Conservation (phyloP, 2,113 vertebrate genomes). For the Picathartes gymnocephalus region DNA sequence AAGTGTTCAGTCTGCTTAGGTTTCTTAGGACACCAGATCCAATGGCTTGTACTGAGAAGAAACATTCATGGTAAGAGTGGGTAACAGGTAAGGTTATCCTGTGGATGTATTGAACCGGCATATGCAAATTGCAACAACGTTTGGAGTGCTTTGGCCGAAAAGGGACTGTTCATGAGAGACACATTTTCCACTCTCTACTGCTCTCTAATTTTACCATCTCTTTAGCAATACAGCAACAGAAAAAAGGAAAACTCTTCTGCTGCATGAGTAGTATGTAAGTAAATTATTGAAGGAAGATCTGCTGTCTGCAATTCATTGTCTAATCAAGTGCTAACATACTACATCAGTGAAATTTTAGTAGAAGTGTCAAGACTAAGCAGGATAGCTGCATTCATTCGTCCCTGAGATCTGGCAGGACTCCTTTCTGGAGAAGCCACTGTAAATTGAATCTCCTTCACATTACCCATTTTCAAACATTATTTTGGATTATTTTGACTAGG, state of each 20-base stretch:
- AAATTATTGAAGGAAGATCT: not conserved
- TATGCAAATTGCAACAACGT: not conserved
- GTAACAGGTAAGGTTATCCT: not conserved
- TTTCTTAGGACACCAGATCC: not conserved
- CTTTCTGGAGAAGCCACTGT: not conserved
- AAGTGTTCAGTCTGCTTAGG: not conserved
- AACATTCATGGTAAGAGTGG: not conserved
- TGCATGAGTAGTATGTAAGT: not conserved
- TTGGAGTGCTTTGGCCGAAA: not conserved
- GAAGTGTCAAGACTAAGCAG: not conserved
- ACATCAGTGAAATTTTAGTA: not conserved
- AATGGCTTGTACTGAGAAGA: not conserved
- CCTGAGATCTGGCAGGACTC: not conserved
- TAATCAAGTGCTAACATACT: not conserved
- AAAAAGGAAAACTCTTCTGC: not conserved
- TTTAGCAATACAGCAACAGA: not conserved
- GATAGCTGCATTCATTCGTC: not conserved
- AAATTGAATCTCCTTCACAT: not conserved
- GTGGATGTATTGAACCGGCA: accelerated
- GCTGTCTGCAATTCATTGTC: not conserved
- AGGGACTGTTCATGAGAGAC: not conserved
- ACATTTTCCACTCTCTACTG: not conserved
- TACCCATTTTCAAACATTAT: not conserved
- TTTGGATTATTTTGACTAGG: not conserved
- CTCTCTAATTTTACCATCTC: not conserved